Conservation (phyloP, 2,888 invertebrate species). For the Muscina levida region DNA sequence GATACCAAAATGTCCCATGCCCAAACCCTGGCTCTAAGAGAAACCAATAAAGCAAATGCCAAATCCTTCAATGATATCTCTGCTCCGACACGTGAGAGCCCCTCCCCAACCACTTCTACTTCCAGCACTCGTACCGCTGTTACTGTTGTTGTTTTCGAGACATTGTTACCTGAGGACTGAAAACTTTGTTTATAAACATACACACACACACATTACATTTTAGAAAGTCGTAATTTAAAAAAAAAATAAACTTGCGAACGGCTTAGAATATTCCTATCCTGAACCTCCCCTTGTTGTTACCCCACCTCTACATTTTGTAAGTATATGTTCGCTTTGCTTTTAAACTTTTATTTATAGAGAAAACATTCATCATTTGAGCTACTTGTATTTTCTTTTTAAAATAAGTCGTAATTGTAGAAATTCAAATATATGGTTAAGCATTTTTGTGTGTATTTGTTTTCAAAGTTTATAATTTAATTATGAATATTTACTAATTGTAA, state of each 20-base stretch:
- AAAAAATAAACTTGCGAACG: neutral
- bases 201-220: slow-evolving; percentile 18
- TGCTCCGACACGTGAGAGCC: too few species aligned
- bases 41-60: neutral
- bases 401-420: slow-evolving; percentile 13
- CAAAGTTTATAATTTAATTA: slow-evolving; percentile 4
- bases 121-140: slow-evolving; percentile 75
- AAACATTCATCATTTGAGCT: slow-evolving; percentile 27
- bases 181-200: slow-evolving; percentile 63
- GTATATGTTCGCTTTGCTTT: slow-evolving; percentile 45
- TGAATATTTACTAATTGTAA: slow-evolving; percentile 45
- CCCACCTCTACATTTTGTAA: slow-evolving; percentile 56
- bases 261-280: slow-evolving; percentile 9
- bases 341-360: slow-evolving; percentile 30
- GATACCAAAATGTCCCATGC: neutral
- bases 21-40: neutral
- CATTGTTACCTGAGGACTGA: slow-evolving; percentile 81
- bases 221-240: neutral
- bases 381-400: slow-evolving; percentile 48
- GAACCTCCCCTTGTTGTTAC: slow-evolving; percentile 52
- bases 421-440: neutral
- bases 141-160: slow-evolving; percentile 81
- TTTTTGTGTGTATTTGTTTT: slow-evolving; percentile 57
- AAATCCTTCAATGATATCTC: neutral
- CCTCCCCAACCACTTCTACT: slow-evolving; percentile 56